Base-by-base conservation (phyloP, 2,113 vertebrate species). In the Nematolebias whitei region DNA sequence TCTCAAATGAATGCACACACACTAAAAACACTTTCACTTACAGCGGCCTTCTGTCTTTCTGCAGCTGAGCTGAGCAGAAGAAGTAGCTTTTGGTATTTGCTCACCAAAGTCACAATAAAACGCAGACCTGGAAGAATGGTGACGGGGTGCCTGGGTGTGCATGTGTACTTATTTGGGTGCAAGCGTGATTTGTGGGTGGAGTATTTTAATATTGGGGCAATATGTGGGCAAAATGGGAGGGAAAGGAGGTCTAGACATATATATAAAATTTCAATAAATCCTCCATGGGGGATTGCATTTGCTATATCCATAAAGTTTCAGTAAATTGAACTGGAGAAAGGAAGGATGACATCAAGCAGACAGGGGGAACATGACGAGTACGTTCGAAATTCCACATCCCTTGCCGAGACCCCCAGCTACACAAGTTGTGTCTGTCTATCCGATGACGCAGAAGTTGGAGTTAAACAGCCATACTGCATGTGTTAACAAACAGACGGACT, bases 331-430 rank as follows among this genome's bases (percentile, higher is more conserved):
- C 3, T 53, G 44, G 32, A 56, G 40, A 29, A n/a, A 53, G 48
- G 53, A 61, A 35, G 56, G 65, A 45, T 80, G 74, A 78, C 80
- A 82, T 82, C 66, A 83, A 74, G 86, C 60, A 71, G 81, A 79
- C 77, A 63, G 53, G n/a, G 43, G 41, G 76, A 84, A 85, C 74
- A 87, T 88, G 68, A 81, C 89, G 85, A 71, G 68, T 80, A 80
- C 9, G 12, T 60, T 86, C 62, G 0, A 91, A 82, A 91, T 91
- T 90, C 87, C 83, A 81, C 87, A 87, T 80, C 66, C 39, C 62
- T 40, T 50, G 53, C 80, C 58, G 75, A 91, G 76, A 58, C 14
- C 53, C 32, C 67, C 22, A 59, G 60, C 67, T 51, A 55, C 56
- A 71, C 76, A 75, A 63, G 62, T 75, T 65, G 16, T 58, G 68